Percentiles rank a stretch among this genome's conserved stretches.
Conservation (phyloP, 37 sponge, comb jelly and placozoan genomes). For the Oopsacas minuta region DNA sequence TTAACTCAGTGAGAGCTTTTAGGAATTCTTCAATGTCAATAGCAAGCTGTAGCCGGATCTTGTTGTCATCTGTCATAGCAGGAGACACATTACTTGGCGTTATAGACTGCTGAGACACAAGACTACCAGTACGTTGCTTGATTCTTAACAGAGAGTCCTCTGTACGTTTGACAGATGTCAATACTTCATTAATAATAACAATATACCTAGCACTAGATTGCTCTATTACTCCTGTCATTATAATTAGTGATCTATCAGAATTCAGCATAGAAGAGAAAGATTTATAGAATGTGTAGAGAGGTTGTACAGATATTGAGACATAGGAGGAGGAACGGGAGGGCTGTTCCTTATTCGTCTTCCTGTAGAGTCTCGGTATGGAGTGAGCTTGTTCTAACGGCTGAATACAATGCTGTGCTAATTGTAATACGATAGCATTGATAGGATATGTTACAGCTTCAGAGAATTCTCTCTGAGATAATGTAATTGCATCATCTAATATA, state of each 20-base stretch:
- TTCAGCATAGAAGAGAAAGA: background rate
- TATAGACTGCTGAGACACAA: background rate
- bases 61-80: constrained; percentile 77
- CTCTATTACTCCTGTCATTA: background rate
- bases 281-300: background rate
- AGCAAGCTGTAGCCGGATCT: constrained; percentile 77
- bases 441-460: background rate
- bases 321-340: background rate
- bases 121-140: constrained; percentile 43
- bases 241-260: background rate
- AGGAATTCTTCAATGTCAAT: constrained; percentile 56
- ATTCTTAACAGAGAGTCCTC: constrained; percentile 78
- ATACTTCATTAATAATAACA: constrained; percentile 49
- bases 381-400: constrained; percentile 50
- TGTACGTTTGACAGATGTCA: constrained; percentile 78
- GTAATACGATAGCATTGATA: background rate
- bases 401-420: constrained; percentile 36
- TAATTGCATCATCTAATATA: constrained; percentile 22
- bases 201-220: constrained; percentile 35
- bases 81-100: background rate
- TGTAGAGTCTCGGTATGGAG: constrained; percentile 73
- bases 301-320: background rate
- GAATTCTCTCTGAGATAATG: constrained; percentile 14
- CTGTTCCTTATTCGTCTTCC: constrained; percentile 78
- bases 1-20: background rate